A percentile compares a stretch with the other conserved stretches of the same genome.
Conservation (phyloP, 2,113 vertebrate genomes). For the Cyprinodon brontotheroides region DNA sequence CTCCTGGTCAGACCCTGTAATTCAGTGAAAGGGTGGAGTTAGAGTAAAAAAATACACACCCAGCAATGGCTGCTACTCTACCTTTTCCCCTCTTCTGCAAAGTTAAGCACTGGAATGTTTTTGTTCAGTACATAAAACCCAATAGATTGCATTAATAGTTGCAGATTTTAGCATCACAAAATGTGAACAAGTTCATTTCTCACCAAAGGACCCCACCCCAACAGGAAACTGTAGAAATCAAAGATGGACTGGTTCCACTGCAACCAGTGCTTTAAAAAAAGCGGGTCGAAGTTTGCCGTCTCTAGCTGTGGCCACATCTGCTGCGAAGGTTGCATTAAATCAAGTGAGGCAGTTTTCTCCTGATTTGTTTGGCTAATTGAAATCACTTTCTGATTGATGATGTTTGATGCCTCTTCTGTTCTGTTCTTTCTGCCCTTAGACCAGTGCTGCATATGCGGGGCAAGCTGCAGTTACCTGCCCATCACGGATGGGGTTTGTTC, state of each 20-base stretch:
- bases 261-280: slow-evolving; percentile 82
- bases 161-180: not conserved
- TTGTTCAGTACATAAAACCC: not conserved
- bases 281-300: slow-evolving; percentile 76
- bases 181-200: not conserved
- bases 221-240: not conserved
- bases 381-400: not conserved
- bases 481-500: slow-evolving; percentile 85
- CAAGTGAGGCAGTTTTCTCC: slow-evolving; percentile 68
- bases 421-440: slow-evolving; percentile 64
- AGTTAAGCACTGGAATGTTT: not conserved
- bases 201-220: not conserved
- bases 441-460: slow-evolving; percentile 83
- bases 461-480: slow-evolving; percentile 81
- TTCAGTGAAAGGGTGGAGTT: too few species aligned
- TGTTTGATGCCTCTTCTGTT: not conserved
- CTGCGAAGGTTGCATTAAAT: slow-evolving; percentile 82
- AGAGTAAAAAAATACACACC: too few species aligned
- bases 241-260: slow-evolving; percentile 92
- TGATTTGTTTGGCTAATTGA: not conserved
- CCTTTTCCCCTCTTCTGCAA: not conserved
- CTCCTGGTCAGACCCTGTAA: too few species aligned
- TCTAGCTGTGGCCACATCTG: slow-evolving; percentile 88
- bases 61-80: not conserved
- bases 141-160: not conserved